Evolutionary conservation across 2,888 invertebrate genomes (phyloP).

Genomic region (Diaperis boleti): DNA sequence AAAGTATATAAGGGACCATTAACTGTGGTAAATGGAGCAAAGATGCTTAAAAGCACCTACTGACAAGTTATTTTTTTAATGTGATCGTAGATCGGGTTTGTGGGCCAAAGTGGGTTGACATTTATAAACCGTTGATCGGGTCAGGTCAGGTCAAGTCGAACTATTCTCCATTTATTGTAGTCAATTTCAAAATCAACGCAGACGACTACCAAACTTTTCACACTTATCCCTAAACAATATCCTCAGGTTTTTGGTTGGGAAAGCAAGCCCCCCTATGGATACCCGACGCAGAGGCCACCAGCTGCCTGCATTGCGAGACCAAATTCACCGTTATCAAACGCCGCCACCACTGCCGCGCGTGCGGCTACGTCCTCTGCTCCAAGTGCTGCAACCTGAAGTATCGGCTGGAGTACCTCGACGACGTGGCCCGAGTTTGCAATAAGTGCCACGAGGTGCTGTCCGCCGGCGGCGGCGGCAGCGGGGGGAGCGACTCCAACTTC

Average conservation of each 20-base stretch:
- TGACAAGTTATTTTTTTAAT: too few relatives aligned
- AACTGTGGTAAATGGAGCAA: too few relatives aligned
- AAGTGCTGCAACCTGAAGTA: slow-evolving; percentile 81
- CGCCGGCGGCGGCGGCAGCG: slow-evolving; percentile 41
- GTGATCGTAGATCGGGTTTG: too few relatives aligned
- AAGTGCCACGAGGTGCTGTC: slow-evolving; percentile 74
- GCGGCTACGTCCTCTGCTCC: slow-evolving; percentile 85
- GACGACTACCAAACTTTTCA: too few relatives aligned
- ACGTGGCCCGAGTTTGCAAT: slow-evolving; percentile 84
- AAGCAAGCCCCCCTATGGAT: slow-evolving; percentile 88
- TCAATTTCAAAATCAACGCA: too few relatives aligned
- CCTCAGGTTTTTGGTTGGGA: slow-evolving; percentile 68
- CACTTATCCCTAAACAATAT: too few relatives aligned
- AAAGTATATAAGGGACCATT: background rate
- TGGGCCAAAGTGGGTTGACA: too few relatives aligned
- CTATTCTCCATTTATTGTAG: too few relatives aligned
- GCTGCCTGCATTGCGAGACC: slow-evolving; percentile 84
- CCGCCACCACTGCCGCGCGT: slow-evolving; percentile 89
- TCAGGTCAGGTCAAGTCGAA: too few relatives aligned
- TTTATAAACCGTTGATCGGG: too few relatives aligned
- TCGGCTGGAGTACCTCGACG: slow-evolving; percentile 78
- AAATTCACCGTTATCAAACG: slow-evolving; percentile 86
- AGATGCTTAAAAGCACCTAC: too few relatives aligned
- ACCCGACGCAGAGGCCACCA: slow-evolving; percentile 84
- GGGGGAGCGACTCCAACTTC: slow-evolving; percentile 51